phyloP scores from a whole-genome alignment of 2,888 invertebrate genomes.

The Cotesia congregata region DNA sequence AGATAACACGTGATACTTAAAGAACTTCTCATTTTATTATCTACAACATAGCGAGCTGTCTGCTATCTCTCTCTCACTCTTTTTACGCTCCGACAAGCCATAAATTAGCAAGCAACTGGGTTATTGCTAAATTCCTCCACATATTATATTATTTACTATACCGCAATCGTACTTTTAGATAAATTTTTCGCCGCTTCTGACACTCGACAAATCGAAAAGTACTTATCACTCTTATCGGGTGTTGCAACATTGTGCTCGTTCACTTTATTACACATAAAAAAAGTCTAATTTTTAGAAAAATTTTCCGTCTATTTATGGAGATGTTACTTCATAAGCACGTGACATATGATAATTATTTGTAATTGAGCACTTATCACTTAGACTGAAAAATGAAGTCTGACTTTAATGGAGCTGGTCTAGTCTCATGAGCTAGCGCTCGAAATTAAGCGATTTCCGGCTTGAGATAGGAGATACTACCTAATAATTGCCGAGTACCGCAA shows the following conservation, averaged over 20 bases:
- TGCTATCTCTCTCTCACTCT: background rate
- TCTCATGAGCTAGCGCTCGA: conserved; percentile 54
- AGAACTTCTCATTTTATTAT: background rate
- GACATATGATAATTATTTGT: background rate
- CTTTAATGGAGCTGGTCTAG: conserved; percentile 20
- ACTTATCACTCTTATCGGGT: background rate
- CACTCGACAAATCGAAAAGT: background rate
- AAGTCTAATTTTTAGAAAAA: too few relatives aligned
- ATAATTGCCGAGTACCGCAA: conserved; percentile 19
- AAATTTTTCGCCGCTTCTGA: background rate
- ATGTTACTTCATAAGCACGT: background rate
- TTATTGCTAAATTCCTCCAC: background rate
- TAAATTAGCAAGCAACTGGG: background rate
- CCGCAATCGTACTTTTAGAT: background rate
- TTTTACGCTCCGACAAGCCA: background rate
- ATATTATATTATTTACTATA: background rate
- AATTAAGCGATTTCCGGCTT: conserved; percentile 65
- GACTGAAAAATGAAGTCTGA: conserved; percentile 7
- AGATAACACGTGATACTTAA: conserved; percentile 1
- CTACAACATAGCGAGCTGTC: background rate
- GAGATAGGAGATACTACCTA: conserved; percentile 38
- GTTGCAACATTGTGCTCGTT: background rate
- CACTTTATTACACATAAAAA: background rate
- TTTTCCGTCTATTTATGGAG: too few relatives aligned
- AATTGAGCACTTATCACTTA: conserved; percentile 20